phyloP scores from a whole-genome alignment of 2,888 invertebrate genomes.

The Empis stercorea region DNA sequence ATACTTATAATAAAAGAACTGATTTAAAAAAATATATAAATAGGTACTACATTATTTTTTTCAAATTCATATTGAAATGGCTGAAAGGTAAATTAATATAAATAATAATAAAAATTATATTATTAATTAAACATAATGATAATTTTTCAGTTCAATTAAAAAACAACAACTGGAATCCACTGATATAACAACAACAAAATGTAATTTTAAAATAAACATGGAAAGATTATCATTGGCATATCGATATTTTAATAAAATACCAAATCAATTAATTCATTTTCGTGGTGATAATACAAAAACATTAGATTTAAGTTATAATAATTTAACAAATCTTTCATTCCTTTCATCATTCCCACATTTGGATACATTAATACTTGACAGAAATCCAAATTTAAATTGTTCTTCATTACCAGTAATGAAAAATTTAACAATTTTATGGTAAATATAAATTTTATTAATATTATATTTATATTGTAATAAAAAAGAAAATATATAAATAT shows the following conservation, averaged over 20 bases:
- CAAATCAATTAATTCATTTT: slow-evolving; percentile 44
- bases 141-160: background rate
- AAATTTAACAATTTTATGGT: slow-evolving; percentile 59
- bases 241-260: slow-evolving; percentile 47
- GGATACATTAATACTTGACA: slow-evolving; percentile 63
- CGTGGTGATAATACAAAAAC: slow-evolving; percentile 44
- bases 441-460: too few relatives aligned
- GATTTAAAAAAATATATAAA: too few relatives aligned
- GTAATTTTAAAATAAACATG: background rate
- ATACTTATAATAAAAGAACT: too few relatives aligned
- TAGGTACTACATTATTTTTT: too few relatives aligned
- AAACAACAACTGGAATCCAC: background rate
- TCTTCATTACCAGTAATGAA: slow-evolving; percentile 54
- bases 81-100: too few relatives aligned
- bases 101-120: too few relatives aligned
- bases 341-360: slow-evolving; percentile 53
- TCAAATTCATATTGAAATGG: too few relatives aligned
- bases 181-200: too few relatives aligned
- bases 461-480: too few relatives aligned
- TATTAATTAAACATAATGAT: background rate
- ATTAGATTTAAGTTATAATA: slow-evolving; percentile 56
- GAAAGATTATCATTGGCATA: slow-evolving; percentile 43
- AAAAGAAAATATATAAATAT: slow-evolving; percentile 5
- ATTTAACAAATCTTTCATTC: slow-evolving; percentile 57
- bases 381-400: slow-evolving; percentile 55